Base-by-base conservation (phyloP, 1,140 invertebrate genomes). In the Eriocheir sinensis region DNA sequence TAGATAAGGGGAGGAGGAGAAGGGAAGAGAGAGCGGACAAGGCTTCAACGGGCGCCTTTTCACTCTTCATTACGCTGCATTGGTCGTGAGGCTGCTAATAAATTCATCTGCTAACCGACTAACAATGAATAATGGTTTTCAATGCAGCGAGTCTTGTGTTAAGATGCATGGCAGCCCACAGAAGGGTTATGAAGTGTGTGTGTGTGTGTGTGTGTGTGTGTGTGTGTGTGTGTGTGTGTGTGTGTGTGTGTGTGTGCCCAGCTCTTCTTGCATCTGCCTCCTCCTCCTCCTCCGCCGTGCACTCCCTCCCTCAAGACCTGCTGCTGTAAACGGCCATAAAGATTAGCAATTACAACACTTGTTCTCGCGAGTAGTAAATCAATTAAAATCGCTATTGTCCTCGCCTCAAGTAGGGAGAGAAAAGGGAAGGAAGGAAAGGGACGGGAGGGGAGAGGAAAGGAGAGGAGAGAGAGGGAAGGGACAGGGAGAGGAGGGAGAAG, bases 361-460 rank as follows among this genome's bases (percentile, higher is more conserved):
- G 93, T 94, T 94, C 93, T 94, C 89, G 36, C 48, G 88, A 83
- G 41, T 91, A 90, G 81, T 94, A 94, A 94, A 94, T 94, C 93
- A 94, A 91, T 94, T 94, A 85, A 83, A 90, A 8, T 36, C 60
- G 79, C 60, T 27, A 90, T 94, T 94, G 88, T 94, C 36, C 38
- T 12, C 60, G 60, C 30, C 86, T 93, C 38, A 21, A 89, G 85
- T 79, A 72, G 79, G 48, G 48, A n/a, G n/a, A n/a, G n/a, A n/a
- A n/a, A n/a, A n/a, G n/a, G n/a, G n/a, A n/a, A 34, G 1, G 21
- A 0, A 1, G 21, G 21, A 30, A 17, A n/a, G 21, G 27, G 21
- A n/a, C 0, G 21, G 27, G 21, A 17, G 1, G 21, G 83, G 83
- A 0, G 85, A 40, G 30, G n/a, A 0, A 32, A 32, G 12, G n/a